Evolutionary conservation across 2,797 vertebrate species (phyloP), one percentile per base, ranked within the genome.

Genomic region (Sitta carolinensis): DNA sequence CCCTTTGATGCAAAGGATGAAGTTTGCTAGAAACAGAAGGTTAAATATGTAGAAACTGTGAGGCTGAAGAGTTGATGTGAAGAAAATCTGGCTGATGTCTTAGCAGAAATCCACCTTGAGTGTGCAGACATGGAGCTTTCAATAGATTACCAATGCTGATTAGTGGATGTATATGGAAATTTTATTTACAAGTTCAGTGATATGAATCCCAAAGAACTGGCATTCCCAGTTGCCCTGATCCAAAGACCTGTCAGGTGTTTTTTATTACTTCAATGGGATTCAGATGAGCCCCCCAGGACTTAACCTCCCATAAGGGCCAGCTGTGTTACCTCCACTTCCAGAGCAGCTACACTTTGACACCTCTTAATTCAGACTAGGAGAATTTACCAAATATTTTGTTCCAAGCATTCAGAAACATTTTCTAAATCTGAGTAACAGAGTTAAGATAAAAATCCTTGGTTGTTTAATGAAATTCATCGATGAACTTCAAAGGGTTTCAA

Each of bases 1-100:
- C 86, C 90, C 84, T 87, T 38, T 84, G 79, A 95, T 94, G 87
- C 68, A 88, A 69, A 85, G 75, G 79, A 90, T 72, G 67, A 61
- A 79, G 83, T 90, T 92, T 94, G 77, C 59, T 74, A 74, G 84
- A 93, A 96, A 84, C 77, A 91, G 82, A 87, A 97, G 90, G 91
- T 96, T 94, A 96, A 87, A 86, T 59, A 76, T 59, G 48, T 62
- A 87, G 79, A 90, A 95, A 90, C 59, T 26, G 8, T 62, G 87
- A 90, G 69, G 52, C 55, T 92, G 83, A 91, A 89, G 55, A 30
- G 90, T 78, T 54, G 72, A 62, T 45, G 70, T 61, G 89, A 87
- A 76, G 89, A 81, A 76, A 91, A 63, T 29, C 34, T 87, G 59
- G 27, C 77, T 83, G 81, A 78, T 3, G 8, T 78, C 83, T 92